Evolutionary conservation across 1,140 invertebrate genomes (phyloP).

Genomic region (Neodiprion virginianus): DNA sequence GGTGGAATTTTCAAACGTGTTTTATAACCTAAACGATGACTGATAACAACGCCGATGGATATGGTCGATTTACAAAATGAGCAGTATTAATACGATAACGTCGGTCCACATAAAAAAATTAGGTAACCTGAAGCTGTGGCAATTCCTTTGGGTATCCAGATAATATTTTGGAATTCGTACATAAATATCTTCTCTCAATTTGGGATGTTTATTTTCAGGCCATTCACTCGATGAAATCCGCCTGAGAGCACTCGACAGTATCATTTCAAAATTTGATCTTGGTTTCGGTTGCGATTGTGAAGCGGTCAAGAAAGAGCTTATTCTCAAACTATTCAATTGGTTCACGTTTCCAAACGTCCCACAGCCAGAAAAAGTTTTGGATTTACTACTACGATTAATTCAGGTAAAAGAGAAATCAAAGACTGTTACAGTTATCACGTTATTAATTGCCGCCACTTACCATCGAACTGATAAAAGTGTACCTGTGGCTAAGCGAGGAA

Average conservation of each 20-base stretch:
- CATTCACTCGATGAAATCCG: slow-evolving; percentile 56
- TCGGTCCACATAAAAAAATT: slow-evolving; percentile 36
- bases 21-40: background rate
- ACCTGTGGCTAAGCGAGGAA: background rate
- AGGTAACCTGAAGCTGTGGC: slow-evolving; percentile 25
- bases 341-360: slow-evolving; percentile 49
- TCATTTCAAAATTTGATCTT: slow-evolving; percentile 55
- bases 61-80: slow-evolving; percentile 24
- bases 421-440: slow-evolving; percentile 9
- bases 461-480: slow-evolving; percentile 21
- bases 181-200: background rate
- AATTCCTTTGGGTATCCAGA: background rate
- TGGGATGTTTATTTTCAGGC: slow-evolving; percentile 38
- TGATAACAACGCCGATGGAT: background rate
- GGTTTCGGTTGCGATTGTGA: slow-evolving; percentile 53
- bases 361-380: slow-evolving; percentile 50
- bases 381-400: slow-evolving; percentile 49
- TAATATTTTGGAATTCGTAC: too few species aligned
- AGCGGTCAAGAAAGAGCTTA: slow-evolving; percentile 50
- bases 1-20: background rate
- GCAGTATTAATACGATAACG: slow-evolving; percentile 27
- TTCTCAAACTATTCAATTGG: slow-evolving; percentile 57
- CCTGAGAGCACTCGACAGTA: slow-evolving; percentile 50
- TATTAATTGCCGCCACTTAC: slow-evolving; percentile 24
- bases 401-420: slow-evolving; percentile 44